Evolutionary conservation across 2,113 vertebrate species (phyloP).

Genomic region (Empidonax traillii): DNA sequence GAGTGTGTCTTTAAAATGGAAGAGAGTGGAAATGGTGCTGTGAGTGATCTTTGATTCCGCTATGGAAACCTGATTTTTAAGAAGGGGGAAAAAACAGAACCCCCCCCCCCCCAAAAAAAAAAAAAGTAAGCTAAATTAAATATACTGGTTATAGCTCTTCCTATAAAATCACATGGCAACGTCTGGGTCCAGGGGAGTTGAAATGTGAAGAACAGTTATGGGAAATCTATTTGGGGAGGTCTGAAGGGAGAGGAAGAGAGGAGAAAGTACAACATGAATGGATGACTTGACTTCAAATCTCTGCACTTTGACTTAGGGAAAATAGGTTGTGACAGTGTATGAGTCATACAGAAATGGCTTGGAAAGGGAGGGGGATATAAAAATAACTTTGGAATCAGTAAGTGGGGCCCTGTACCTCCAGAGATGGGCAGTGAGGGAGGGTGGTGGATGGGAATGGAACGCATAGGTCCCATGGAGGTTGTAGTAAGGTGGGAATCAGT

Average conservation of each 20-base stretch:
- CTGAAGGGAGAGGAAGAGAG: background rate
- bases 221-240: background rate
- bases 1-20: background rate
- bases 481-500: background rate
- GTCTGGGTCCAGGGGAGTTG: accelerated
- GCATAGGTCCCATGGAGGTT: accelerated
- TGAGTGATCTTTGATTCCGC: background rate
- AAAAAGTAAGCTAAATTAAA: background rate
- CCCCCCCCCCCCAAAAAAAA: background rate
- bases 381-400: background rate
- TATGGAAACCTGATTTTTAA: background rate
- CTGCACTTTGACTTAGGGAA: background rate
- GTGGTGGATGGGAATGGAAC: background rate
- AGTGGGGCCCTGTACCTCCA: background rate
- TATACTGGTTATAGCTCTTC: background rate
- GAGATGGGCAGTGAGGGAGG: accelerated
- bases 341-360: background rate
- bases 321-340: background rate
- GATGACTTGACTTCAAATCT: background rate
- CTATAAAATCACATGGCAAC: background rate
- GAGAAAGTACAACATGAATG: background rate
- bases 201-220: background rate
- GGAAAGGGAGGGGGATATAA: background rate
- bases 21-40: background rate
- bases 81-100: background rate